Percentiles rank a stretch among this genome's conserved stretches.
phyloP scores from a whole-genome alignment of 2,113 vertebrate species.

The Pterocles burchelli region DNA sequence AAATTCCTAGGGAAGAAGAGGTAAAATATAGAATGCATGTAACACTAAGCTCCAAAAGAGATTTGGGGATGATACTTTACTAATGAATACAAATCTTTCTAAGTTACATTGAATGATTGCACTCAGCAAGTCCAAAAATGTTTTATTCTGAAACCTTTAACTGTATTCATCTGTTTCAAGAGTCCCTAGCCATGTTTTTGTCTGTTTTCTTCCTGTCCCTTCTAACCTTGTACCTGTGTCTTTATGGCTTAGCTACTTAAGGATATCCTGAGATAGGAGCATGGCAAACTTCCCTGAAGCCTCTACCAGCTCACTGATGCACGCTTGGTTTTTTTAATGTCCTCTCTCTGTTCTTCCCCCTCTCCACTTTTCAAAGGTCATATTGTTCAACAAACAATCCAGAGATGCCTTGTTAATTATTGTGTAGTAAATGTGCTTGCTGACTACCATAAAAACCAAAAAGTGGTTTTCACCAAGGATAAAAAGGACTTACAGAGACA shows the following conservation, averaged over 20 bases:
- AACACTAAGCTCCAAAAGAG: neutral
- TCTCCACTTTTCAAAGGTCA: neutral
- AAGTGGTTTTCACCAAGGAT: neutral
- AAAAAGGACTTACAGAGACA: neutral
- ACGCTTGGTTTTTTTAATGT: conserved; percentile 24
- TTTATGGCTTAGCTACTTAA: neutral
- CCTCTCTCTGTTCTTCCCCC: neutral
- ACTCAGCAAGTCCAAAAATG: neutral
- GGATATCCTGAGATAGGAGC: neutral
- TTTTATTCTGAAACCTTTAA: neutral
- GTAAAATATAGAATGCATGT: neutral
- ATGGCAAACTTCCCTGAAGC: neutral
- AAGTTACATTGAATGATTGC: neutral
- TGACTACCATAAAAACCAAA: neutral
- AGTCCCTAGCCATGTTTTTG: neutral
- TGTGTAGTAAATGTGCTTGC: neutral
- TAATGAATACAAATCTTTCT: neutral
- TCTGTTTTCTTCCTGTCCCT: neutral
- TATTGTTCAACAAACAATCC: neutral
- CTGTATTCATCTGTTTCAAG: neutral
- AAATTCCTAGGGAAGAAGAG: neutral
- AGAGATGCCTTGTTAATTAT: neutral
- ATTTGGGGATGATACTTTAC: neutral
- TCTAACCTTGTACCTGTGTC: neutral
- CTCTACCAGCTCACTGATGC: neutral